Percentiles rank a stretch among this genome's conserved stretches.
phyloP scores from a whole-genome alignment of 2,888 invertebrate species.

The Heliconius sara region DNA sequence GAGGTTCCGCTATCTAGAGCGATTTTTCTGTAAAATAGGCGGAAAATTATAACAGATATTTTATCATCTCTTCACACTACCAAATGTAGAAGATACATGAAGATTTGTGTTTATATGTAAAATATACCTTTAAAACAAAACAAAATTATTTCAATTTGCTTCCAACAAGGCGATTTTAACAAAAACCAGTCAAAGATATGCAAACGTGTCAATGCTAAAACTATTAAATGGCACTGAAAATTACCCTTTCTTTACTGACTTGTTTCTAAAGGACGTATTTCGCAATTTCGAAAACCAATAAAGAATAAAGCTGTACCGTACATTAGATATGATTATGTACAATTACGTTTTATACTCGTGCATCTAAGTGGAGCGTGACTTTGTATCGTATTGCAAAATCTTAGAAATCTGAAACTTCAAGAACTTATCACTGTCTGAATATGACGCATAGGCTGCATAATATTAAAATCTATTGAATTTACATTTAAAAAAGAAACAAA shows the following conservation, averaged over 20 bases:
- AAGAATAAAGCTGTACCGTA: slow-evolving; percentile 18
- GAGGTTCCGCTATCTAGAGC: background rate
- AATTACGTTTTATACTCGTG: slow-evolving; percentile 27
- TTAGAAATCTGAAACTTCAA: slow-evolving; percentile 35
- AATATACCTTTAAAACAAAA: background rate
- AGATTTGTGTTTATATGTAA: background rate
- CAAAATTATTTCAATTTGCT: background rate
- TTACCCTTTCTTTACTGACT: slow-evolving; percentile 30
- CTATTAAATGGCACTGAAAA: slow-evolving; percentile 24
- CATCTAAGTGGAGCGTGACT: slow-evolving; percentile 40
- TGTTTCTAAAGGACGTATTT: slow-evolving; percentile 32
- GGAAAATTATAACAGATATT: background rate
- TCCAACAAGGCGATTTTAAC: slow-evolving; percentile 13
- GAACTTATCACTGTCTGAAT: slow-evolving; percentile 8
- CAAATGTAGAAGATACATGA: background rate
- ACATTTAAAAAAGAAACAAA: background rate
- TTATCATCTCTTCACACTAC: background rate
- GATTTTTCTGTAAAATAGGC: background rate
- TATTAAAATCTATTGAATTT: background rate
- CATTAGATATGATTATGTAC: slow-evolving; percentile 9
- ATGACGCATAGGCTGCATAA: background rate
- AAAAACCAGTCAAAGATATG: slow-evolving; percentile 16
- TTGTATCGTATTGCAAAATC: slow-evolving; percentile 31
- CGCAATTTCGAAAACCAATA: slow-evolving; percentile 31
- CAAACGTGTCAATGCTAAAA: slow-evolving; percentile 32